These are phyloP conservation scores for Timema podura DNA, from an alignment of 2,888 invertebrate genomes.

Conservation along the genomic window DNA sequence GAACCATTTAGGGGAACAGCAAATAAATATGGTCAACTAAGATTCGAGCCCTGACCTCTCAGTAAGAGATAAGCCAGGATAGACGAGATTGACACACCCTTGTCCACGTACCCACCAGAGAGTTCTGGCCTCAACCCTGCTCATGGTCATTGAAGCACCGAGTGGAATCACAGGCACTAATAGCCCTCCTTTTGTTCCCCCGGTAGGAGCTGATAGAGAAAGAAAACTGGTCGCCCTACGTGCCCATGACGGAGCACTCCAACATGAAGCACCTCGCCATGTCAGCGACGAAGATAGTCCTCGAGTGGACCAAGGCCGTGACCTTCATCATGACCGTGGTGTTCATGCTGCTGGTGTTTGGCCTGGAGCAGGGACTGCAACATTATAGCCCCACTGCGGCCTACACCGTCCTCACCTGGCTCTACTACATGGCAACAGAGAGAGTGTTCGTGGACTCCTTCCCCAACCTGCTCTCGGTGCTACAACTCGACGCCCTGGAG, in stretches of 20 bases:
- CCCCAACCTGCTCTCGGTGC: conserved; percentile 53
- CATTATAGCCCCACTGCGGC: conserved; percentile 65
- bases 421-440: conserved; percentile 68
- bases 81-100: too few species aligned
- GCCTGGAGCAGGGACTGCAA: conserved; percentile 69
- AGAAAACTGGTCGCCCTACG: conserved; percentile 73
- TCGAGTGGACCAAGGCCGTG: conserved; percentile 78
- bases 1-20: too few species aligned
- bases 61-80: too few species aligned
- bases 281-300: conserved; percentile 74
- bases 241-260: conserved; percentile 67
- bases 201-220: conserved; percentile 60
- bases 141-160: too few species aligned
- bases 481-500: conserved; percentile 61
- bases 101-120: too few species aligned
- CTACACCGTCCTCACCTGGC: conserved; percentile 62
- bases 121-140: too few species aligned
- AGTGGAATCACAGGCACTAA: too few species aligned
- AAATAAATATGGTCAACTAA: too few species aligned
- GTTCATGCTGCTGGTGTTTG: conserved; percentile 69
- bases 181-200: too few species aligned
- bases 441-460: conserved; percentile 65
- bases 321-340: conserved; percentile 74
- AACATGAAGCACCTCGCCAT: conserved; percentile 73
- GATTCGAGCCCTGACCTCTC: too few species aligned